Percentiles rank a stretch among this genome's conserved stretches.
phyloP scores from a whole-genome alignment of 2,888 invertebrate species.

The Drosophila kuntzei region DNA sequence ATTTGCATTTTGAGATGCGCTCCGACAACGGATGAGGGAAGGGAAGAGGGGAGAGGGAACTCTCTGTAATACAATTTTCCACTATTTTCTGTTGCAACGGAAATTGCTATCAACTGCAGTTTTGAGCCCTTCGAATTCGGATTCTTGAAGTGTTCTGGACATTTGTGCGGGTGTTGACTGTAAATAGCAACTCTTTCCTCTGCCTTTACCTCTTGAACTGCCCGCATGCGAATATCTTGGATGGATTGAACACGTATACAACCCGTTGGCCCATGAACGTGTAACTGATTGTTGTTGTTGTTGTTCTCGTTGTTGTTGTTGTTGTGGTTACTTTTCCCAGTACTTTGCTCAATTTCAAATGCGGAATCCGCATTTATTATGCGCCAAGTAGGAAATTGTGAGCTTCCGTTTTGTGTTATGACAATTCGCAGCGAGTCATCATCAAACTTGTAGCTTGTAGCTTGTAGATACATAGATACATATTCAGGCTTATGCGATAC shows the following conservation, averaged over 20 bases:
- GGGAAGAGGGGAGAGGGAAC: neutral
- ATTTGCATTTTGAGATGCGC: conserved; percentile 18
- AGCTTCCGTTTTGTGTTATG: conserved; percentile 79
- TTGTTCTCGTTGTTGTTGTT: conserved; percentile 20
- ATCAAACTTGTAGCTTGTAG: neutral
- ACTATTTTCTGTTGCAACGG: conserved; percentile 45
- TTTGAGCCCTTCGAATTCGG: conserved; percentile 12
- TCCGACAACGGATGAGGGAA: neutral
- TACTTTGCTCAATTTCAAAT: conserved; percentile 52
- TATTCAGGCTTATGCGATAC: conserved; percentile 21
- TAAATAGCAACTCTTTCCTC: neutral
- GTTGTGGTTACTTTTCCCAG: conserved; percentile 19
- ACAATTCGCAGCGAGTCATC: conserved; percentile 63
- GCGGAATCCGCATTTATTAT: conserved; percentile 70
- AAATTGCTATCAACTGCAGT: conserved; percentile 73
- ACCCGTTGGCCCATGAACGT: conserved; percentile 52
- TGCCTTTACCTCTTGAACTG: neutral
- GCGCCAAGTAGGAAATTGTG: conserved; percentile 79
- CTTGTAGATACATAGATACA: neutral
- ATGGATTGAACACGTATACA: conserved; percentile 50
- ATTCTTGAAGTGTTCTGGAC: conserved; percentile 3
- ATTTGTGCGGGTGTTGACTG: conserved; percentile 13
- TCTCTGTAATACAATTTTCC: neutral
- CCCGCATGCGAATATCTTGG: conserved; percentile 25
- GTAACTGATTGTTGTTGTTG: conserved; percentile 2